Percentiles rank a stretch among this genome's conserved stretches.
phyloP scores from a whole-genome alignment of 2,113 vertebrate genomes.

The Oreochromis niloticus region DNA sequence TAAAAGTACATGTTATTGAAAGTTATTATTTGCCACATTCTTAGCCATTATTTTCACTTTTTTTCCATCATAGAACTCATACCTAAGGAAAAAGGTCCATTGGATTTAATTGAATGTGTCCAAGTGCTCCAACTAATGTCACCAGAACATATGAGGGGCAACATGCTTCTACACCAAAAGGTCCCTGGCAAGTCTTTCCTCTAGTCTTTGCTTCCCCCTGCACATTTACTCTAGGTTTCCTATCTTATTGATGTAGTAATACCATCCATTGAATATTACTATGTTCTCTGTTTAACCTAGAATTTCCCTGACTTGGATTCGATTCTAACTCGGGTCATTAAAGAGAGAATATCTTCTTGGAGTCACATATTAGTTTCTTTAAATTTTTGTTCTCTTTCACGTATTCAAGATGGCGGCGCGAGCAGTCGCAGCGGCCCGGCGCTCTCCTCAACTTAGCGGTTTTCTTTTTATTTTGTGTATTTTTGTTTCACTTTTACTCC shows the following conservation, averaged over 20 bases:
- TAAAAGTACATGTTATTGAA: neutral
- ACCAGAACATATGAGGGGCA: neutral
- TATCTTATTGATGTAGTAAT: neutral
- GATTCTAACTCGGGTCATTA: neutral
- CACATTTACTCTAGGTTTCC: neutral
- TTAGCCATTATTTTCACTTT: neutral
- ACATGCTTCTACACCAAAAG: neutral
- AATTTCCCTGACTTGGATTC: neutral
- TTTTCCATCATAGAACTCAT: neutral
- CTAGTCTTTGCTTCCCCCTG: neutral
- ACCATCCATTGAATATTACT: neutral
- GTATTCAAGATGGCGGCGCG: too few relatives aligned
- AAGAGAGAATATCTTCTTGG: neutral
- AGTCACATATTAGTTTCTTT: neutral
- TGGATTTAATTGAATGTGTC: neutral
- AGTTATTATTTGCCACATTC: rapidly evolving
- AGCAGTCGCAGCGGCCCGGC: too few relatives aligned
- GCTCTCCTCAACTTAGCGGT: too few relatives aligned
- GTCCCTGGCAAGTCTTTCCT: neutral
- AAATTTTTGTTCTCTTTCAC: neutral
- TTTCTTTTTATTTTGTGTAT: too few relatives aligned
- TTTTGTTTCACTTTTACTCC: too few relatives aligned
- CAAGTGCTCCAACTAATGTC: neutral
- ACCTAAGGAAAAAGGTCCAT: neutral
- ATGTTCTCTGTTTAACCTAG: neutral